phyloP scores from a whole-genome alignment of 2,888 invertebrate species.

The Odontocerum albicorne region DNA sequence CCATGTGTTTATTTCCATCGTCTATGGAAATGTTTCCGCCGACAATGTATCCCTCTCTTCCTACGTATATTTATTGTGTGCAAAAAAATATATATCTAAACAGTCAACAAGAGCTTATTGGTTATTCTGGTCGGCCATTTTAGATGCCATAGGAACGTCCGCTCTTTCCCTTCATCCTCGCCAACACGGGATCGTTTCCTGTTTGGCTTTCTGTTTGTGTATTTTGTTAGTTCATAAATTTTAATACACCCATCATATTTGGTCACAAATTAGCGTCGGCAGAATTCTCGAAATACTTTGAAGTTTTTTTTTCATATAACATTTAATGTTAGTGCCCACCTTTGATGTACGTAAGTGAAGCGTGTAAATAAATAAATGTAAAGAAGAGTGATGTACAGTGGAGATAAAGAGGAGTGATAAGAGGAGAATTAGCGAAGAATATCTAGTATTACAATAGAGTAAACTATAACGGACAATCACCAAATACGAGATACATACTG shows the following conservation, averaged over 20 bases:
- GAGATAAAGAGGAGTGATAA: too few species aligned
- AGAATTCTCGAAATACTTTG: conserved; percentile 8
- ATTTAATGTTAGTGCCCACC: too few species aligned
- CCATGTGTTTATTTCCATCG: conserved; percentile 18
- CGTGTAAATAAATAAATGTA: too few species aligned
- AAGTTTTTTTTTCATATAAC: too few species aligned
- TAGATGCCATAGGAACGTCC: neutral
- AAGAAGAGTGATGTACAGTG: too few species aligned
- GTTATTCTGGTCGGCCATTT: conserved; percentile 12
- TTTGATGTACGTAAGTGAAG: too few species aligned
- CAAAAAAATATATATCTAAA: conserved; percentile 18
- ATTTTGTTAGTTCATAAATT: conserved; percentile 26
- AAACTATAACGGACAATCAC: too few species aligned
- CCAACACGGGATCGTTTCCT: conserved; percentile 24
- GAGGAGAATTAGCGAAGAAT: too few species aligned
- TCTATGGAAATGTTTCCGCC: conserved; percentile 26
- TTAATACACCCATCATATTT: conserved; percentile 27
- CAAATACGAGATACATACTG: too few species aligned
- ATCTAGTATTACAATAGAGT: too few species aligned
- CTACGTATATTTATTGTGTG: conserved; percentile 16
- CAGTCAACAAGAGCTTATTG: conserved; percentile 13
- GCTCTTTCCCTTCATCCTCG: conserved; percentile 2
- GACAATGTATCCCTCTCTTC: conserved; percentile 14
- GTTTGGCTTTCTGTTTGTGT: conserved; percentile 15
- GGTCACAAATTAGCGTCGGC: neutral